Conservation (phyloP, 2,888 invertebrate species). For the Drosophila phalerata region DNA sequence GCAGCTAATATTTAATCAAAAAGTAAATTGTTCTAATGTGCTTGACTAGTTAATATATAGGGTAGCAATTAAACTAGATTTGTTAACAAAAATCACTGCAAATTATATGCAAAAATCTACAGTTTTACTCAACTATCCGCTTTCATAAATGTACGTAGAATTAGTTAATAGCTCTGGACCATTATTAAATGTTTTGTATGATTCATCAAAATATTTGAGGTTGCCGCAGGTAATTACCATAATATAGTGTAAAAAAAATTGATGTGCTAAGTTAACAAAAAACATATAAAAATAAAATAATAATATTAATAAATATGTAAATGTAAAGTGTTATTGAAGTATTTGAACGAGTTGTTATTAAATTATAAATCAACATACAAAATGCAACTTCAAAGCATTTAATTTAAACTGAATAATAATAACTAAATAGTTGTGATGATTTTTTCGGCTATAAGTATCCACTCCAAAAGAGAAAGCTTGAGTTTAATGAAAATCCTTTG, state of each 20-base stretch:
- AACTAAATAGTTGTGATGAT: background rate
- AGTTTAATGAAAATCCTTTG: conserved; percentile 22
- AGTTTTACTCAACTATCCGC: background rate
- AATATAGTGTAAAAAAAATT: background rate
- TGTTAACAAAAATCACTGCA: background rate
- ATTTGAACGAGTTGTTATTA: background rate
- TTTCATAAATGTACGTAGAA: background rate
- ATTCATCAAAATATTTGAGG: conserved; percentile 13
- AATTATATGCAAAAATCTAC: background rate
- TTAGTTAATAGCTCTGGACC: background rate
- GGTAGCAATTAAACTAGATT: background rate
- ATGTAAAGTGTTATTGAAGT: background rate
- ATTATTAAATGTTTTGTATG: background rate
- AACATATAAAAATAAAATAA: background rate
- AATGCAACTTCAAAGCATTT: background rate
- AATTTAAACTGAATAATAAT: background rate
- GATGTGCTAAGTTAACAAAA: conserved; percentile 7
- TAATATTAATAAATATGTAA: background rate
- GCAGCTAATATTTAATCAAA: background rate
- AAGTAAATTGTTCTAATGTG: background rate
- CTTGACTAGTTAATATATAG: background rate
- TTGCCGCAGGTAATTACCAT: conserved; percentile 12
- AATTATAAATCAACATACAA: background rate
- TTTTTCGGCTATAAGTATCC: background rate
- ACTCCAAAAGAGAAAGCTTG: background rate